Evolutionary conservation across 2,888 invertebrate genomes (phyloP).

Genomic region (Eubasilissa splendida): DNA sequence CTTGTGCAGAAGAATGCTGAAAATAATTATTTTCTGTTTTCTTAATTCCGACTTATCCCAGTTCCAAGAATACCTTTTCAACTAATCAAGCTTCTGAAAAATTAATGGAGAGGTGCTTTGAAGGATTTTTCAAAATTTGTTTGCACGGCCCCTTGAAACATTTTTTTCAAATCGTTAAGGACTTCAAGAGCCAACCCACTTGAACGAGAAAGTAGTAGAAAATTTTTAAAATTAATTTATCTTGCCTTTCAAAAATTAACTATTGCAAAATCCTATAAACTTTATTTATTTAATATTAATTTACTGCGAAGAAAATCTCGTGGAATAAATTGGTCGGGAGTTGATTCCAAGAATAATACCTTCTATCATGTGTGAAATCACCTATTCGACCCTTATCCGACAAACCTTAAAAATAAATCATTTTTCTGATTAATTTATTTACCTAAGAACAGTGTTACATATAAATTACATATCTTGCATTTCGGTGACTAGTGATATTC

Average conservation of each 20-base stretch:
- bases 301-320: too few species aligned
- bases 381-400: too few species aligned
- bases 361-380: too few species aligned
- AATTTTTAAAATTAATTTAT: slow-evolving; percentile 5
- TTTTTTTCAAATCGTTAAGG: slow-evolving; percentile 15
- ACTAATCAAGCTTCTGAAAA: slow-evolving; percentile 21
- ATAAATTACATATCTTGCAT: too few species aligned
- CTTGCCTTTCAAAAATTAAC: neutral
- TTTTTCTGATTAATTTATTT: too few species aligned
- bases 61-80: neutral
- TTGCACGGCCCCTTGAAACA: slow-evolving; percentile 4
- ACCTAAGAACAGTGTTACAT: too few species aligned
- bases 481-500: too few species aligned
- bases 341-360: too few species aligned
- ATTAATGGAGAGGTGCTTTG: slow-evolving; percentile 13
- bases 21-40: slow-evolving; percentile 15
- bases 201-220: neutral
- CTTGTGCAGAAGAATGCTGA: neutral
- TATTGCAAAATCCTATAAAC: too few species aligned
- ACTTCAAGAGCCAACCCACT: neutral
- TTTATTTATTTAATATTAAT: too few species aligned
- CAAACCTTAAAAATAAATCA: too few species aligned
- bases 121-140: slow-evolving; percentile 20
- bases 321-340: too few species aligned
- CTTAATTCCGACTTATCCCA: slow-evolving; percentile 30